These are phyloP conservation scores for Halcyon smyrnensis DNA, from an alignment of 2,797 vertebrate species.

Conservation along the genomic window DNA sequence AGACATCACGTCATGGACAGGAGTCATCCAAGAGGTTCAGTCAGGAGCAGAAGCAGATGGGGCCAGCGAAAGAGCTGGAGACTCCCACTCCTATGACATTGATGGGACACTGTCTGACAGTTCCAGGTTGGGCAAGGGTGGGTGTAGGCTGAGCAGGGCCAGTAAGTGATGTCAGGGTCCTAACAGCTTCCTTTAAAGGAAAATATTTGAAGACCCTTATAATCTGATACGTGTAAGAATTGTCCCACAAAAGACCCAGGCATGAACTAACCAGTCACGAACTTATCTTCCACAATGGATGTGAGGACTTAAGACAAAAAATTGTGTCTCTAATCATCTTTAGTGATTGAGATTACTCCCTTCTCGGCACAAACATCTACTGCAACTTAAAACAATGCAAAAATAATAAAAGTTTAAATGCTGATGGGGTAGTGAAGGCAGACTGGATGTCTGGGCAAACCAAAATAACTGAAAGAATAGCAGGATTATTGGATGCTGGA, in stretches of 20 bases:
- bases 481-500: background rate
- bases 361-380: background rate
- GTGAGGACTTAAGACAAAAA: background rate
- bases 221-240: background rate
- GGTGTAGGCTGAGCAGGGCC: background rate
- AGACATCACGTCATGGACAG: background rate
- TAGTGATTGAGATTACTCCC: background rate
- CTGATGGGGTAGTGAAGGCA: background rate
- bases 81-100: background rate
- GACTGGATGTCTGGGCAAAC: background rate
- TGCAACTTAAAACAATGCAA: background rate
- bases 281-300: background rate
- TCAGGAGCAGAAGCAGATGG: accelerated
- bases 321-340: background rate
- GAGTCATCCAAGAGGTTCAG: background rate
- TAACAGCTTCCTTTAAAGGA: background rate
- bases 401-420: background rate
- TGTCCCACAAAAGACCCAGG: background rate
- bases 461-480: background rate
- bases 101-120: background rate
- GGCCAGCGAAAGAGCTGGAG: background rate
- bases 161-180: background rate
- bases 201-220: background rate
- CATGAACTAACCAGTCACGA: background rate
- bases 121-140: background rate